A percentile compares a stretch with the other conserved stretches of the same genome.
Evolutionary conservation across 2,113 vertebrate species (phyloP).

Genomic region (Chaetodon auriga): DNA sequence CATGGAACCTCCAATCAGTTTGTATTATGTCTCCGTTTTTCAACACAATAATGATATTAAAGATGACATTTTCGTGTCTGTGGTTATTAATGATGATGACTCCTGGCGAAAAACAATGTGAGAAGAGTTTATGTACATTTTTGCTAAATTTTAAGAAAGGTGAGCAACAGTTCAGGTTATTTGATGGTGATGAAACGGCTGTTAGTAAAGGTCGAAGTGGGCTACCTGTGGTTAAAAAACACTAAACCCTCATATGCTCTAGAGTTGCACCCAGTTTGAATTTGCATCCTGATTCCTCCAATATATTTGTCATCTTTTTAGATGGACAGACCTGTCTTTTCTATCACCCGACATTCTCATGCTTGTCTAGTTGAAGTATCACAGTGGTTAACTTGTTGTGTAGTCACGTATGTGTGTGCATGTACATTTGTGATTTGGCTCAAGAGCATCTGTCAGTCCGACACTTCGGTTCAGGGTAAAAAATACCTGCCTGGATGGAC

Average conservation of each 20-base stretch:
- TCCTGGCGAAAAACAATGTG: not conserved
- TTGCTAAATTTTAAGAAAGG: not conserved
- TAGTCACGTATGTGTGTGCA: not conserved
- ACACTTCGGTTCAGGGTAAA: not conserved
- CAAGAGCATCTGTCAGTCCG: not conserved
- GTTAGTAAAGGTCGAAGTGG: not conserved
- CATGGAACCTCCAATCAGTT: slow-evolving; percentile 45
- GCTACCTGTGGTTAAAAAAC: not conserved
- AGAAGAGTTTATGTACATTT: not conserved
- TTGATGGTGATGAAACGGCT: not conserved
- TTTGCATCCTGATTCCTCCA: no score
- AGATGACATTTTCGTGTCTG: slow-evolving; percentile 10
- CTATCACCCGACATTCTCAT: not conserved
- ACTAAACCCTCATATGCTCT: not conserved
- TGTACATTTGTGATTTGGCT: not conserved
- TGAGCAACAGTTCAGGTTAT: not conserved
- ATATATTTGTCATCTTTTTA: not conserved
- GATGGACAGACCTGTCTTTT: not conserved
- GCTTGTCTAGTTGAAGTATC: not conserved
- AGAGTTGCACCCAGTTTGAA: not conserved
- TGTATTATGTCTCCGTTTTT: slow-evolving; percentile 30
- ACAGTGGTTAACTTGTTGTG: not conserved
- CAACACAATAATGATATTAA: slow-evolving; percentile 30
- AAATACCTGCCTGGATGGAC: not conserved
- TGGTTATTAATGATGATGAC: slow-evolving; percentile 32